Percentiles rank a stretch among this genome's conserved stretches.
These are phyloP conservation scores for Promerops cafer DNA, from an alignment of 2,113 vertebrate genomes.

Conservation along the genomic window DNA sequence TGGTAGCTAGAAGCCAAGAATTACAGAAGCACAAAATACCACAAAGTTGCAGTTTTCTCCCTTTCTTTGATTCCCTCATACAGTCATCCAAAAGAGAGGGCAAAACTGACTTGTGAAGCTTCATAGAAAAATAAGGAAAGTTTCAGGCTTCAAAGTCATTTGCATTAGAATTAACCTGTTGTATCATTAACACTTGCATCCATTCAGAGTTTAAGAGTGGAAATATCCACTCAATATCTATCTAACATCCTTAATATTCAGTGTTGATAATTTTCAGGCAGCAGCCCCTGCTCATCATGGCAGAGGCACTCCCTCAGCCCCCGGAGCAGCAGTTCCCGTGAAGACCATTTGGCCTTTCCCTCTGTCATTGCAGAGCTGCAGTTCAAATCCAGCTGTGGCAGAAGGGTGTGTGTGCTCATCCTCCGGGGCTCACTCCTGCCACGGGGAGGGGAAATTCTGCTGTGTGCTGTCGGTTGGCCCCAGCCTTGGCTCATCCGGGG, in stretches of 20 bases:
- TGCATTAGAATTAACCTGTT: neutral
- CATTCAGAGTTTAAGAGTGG: neutral
- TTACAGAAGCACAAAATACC: neutral
- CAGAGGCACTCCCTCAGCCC: rapidly evolving
- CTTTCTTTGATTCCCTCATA: neutral
- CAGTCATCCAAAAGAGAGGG: neutral
- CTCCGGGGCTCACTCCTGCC: neutral
- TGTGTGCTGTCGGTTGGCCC: rapidly evolving
- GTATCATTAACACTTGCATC: neutral
- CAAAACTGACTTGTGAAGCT: neutral
- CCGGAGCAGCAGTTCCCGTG: rapidly evolving
- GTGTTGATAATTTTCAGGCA: neutral
- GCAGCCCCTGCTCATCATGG: neutral
- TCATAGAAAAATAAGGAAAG: neutral
- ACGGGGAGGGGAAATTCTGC: neutral
- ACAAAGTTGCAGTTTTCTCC: neutral
- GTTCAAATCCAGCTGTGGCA: neutral
- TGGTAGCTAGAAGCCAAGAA: neutral
- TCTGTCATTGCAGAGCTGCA: neutral
- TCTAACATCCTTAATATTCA: neutral
- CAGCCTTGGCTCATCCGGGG: neutral
- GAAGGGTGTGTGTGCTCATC: neutral
- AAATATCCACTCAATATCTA: too few species aligned
- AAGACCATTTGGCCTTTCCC: neutral
- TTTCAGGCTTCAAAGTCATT: neutral